Conservation (phyloP, 2,888 invertebrate genomes). For the Trissolcus brochymenae region DNA sequence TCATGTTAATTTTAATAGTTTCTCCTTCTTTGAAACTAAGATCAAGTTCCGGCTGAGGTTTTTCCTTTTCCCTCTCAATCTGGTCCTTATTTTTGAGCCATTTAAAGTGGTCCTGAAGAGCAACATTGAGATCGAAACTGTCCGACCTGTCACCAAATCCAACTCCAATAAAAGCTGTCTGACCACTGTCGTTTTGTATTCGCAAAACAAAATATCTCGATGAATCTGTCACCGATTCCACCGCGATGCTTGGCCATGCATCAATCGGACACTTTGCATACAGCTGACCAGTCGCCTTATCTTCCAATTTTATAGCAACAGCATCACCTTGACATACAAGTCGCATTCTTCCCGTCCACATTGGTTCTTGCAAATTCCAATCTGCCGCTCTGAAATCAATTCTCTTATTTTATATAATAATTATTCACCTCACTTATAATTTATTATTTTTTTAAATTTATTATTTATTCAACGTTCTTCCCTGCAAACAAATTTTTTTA, state of each 20-base stretch:
- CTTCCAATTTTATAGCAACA: slow-evolving; percentile 94
- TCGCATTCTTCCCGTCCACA: slow-evolving; percentile 98
- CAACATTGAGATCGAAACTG: slow-evolving; percentile 99
- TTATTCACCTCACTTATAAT: too few relatives aligned
- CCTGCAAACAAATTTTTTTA: too few relatives aligned
- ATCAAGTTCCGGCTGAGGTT: slow-evolving; percentile 89
- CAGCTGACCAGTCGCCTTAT: slow-evolving; percentile 93
- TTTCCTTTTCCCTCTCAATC: slow-evolving; percentile 87
- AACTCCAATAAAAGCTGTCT: slow-evolving; percentile 95
- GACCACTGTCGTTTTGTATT: slow-evolving; percentile 96
- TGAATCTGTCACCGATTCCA: slow-evolving; percentile 97
- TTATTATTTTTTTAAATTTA: too few relatives aligned
- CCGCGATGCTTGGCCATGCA: slow-evolving; percentile 94
- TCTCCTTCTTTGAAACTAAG: slow-evolving; percentile 99
- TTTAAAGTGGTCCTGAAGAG: slow-evolving; percentile 98
- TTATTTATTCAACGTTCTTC: too few relatives aligned
- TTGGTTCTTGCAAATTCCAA: slow-evolving; percentile 98
- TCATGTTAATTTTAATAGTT: slow-evolving; percentile 99
- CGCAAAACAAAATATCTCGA: slow-evolving; percentile 97
- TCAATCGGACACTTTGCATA: slow-evolving; percentile 99
- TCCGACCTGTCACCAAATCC: slow-evolving; percentile 99
- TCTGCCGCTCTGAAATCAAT: slow-evolving; percentile 91
- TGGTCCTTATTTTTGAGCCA: slow-evolving; percentile 90
- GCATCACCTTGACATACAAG: slow-evolving; percentile 92
- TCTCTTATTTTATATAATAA: too few relatives aligned